Evolutionary conservation across 2,797 vertebrate genomes (phyloP).

Genomic region (Threskiornis aethiopicus): DNA sequence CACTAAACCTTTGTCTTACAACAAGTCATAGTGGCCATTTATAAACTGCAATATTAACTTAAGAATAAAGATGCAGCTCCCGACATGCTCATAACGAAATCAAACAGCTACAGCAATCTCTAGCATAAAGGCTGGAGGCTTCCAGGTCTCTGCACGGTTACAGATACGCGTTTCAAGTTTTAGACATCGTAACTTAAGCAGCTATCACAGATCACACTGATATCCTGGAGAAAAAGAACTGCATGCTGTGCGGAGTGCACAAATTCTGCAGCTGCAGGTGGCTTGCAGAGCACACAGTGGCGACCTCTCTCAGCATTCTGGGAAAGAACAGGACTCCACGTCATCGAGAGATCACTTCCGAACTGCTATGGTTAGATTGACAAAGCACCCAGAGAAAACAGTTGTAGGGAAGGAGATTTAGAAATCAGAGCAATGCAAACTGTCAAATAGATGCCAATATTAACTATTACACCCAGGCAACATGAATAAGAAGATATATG

Average conservation of each 20-base stretch:
- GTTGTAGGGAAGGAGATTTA: rapidly evolving
- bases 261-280: neutral
- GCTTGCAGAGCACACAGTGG: neutral
- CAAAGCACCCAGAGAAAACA: neutral
- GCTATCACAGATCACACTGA: neutral
- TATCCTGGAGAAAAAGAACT: neutral
- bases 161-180: neutral
- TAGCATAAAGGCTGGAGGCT: neutral
- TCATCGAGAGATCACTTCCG: neutral
- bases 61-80: neutral
- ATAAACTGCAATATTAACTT: neutral
- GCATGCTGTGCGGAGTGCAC: neutral
- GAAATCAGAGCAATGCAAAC: neutral
- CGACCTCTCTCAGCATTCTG: neutral
- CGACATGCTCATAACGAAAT: neutral
- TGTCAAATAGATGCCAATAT: neutral
- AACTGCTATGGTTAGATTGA: neutral
- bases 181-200: neutral
- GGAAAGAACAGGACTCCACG: neutral
- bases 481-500: neutral
- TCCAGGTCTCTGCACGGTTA: neutral
- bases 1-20: neutral
- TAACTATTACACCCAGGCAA: neutral
- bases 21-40: neutral
- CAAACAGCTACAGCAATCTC: neutral